Percentiles rank a stretch among this genome's conserved stretches.
Evolutionary conservation across 2,888 invertebrate species (phyloP).

Genomic region (Diarsia brunnea): DNA sequence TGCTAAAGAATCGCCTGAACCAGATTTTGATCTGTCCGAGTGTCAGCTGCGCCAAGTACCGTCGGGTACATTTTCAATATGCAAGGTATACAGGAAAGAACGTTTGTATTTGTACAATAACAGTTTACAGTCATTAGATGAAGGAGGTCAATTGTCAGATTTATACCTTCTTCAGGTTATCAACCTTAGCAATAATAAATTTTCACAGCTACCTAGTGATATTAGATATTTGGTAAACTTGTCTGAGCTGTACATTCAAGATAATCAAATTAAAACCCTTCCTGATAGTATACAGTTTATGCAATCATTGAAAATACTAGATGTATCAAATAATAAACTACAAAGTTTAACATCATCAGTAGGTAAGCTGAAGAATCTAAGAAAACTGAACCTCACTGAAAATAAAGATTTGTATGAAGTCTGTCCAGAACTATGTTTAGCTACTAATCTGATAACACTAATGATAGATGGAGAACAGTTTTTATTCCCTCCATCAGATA

Average conservation of each 20-base stretch:
- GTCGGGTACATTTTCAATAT: conserved; percentile 94
- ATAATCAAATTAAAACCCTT: conserved; percentile 93
- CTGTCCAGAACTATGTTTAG: conserved; percentile 92
- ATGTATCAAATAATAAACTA: conserved; percentile 93
- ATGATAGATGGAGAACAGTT: conserved; percentile 92
- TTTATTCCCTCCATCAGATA: conserved; percentile 92
- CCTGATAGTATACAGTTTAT: conserved; percentile 93
- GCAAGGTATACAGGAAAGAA: conserved; percentile 95
- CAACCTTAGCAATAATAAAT: conserved; percentile 92
- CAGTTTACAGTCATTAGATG: conserved; percentile 92
- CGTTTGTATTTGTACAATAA: conserved; percentile 92
- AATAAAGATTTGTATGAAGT: conserved; percentile 91
- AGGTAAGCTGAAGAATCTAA: conserved; percentile 92
- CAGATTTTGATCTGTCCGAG: conserved; percentile 94
- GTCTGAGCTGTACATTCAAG: conserved; percentile 93
- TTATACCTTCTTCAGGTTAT: conserved; percentile 92
- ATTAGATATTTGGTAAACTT: conserved; percentile 92
- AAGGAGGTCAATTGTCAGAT: conserved; percentile 94
- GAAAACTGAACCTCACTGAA: conserved; percentile 91
- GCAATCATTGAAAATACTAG: conserved; percentile 92
- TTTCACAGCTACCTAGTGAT: conserved; percentile 92
- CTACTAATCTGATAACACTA: conserved; percentile 91
- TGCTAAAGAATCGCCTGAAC: conserved; percentile 94
- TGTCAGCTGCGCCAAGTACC: conserved; percentile 94
- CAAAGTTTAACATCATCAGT: conserved; percentile 92